Base-by-base conservation (phyloP, 2,888 invertebrate species). In the Seira sanloemensis region DNA sequence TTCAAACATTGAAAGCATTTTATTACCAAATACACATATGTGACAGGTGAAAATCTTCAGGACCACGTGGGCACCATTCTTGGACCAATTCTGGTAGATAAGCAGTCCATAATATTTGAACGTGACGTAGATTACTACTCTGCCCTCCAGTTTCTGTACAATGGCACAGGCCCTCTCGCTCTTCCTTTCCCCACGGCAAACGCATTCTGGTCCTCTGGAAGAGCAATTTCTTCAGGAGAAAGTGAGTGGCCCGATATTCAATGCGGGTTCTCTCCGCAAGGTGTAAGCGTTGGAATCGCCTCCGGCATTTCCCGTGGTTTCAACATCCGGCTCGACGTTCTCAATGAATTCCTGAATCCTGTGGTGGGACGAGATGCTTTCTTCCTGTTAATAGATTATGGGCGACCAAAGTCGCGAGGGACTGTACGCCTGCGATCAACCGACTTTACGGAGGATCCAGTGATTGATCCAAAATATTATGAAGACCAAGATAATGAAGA, bases 231-330 rank as follows among this genome's bases (percentile, higher is more conserved):
- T n/a, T n/a, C n/a, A n/a, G n/a, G n/a, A n/a, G n/a, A n/a, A n/a
- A n/a, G n/a, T n/a, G n/a, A n/a, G n/a, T n/a, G n/a, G n/a, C n/a
- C n/a, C n/a, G n/a, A n/a, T n/a, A n/a, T n/a, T n/a, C n/a, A n/a
- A n/a, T n/a, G n/a, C n/a, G n/a, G n/a, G n/a, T n/a, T n/a, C n/a
- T n/a, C n/a, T n/a, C n/a, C n/a, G n/a, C n/a, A n/a, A n/a, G n/a
- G n/a, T n/a, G n/a, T n/a, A n/a, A n/a, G n/a, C n/a, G n/a, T n/a
- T n/a, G n/a, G n/a, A n/a, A n/a, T n/a, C n/a, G n/a, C n/a, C n/a
- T n/a, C n/a, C n/a, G n/a, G n/a, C n/a, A n/a, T 88, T 65, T 83
- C 89, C 4, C 85, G 88, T 16, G 89, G 86, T 19, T 88, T 88
- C 27, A 88, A 89, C 66, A 86, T 89, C 2, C 78, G 88, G n/a